A percentile compares a stretch with the other conserved stretches of the same genome.
Evolutionary conservation across 2,797 vertebrate species (phyloP).

Genomic region (Esox lucius): DNA sequence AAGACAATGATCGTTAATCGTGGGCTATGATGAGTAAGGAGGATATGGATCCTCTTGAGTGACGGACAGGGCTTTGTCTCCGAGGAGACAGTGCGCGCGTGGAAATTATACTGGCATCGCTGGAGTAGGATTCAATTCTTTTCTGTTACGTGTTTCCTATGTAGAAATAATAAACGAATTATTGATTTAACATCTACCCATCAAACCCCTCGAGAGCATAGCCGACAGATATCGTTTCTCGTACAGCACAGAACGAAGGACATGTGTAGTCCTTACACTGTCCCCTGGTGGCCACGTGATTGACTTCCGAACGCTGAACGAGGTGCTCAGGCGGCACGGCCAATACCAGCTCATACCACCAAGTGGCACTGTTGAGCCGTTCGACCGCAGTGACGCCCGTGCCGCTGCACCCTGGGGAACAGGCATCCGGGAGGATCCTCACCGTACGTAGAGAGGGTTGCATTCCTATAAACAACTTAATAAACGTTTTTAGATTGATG

Average conservation of each 20-base stretch:
- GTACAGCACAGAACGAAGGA: neutral
- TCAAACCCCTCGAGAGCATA: constrained; percentile 39
- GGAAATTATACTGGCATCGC: constrained; percentile 35
- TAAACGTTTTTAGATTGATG: neutral
- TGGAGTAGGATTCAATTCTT: constrained; percentile 43
- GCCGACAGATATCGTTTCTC: constrained; percentile 47
- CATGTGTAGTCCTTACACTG: neutral
- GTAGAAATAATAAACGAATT: constrained; percentile 57
- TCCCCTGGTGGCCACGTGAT: neutral
- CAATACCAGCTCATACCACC: constrained; percentile 28
- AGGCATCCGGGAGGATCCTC: constrained; percentile 26
- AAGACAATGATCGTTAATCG: neutral
- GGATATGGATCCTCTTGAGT: neutral
- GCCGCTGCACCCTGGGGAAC: neutral
- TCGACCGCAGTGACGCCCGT: too few relatives aligned
- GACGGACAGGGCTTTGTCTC: neutral
- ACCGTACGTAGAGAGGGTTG: constrained; percentile 18
- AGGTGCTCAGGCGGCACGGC: constrained; percentile 10
- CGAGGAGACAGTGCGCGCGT: constrained; percentile 24
- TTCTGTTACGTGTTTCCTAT: constrained; percentile 54
- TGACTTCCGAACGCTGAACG: too few relatives aligned
- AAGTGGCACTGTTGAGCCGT: constrained; percentile 60
- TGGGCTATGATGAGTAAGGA: too few relatives aligned
- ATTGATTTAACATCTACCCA: constrained; percentile 57
- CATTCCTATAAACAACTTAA: neutral